phyloP scores from a whole-genome alignment of 2,113 vertebrate species.

The Microcebus jonahi region DNA sequence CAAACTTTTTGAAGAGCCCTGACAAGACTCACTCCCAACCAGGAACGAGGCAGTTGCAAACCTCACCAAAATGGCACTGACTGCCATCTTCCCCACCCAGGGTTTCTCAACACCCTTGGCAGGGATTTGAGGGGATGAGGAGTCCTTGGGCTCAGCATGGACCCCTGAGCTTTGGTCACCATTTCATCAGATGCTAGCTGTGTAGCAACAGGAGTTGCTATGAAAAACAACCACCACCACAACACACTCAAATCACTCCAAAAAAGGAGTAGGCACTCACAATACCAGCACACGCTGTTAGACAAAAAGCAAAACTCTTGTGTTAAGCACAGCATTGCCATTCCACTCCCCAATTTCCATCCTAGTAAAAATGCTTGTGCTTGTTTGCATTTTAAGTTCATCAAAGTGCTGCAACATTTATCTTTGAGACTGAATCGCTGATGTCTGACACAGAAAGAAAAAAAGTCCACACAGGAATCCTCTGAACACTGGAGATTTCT shows the following conservation, averaged over 20 bases:
- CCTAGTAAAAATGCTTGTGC: not conserved
- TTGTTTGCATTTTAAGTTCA: not conserved
- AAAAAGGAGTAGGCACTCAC: not conserved
- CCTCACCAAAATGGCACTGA: not conserved
- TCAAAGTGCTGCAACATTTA: not conserved
- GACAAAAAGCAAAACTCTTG: not conserved
- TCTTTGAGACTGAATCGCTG: not conserved
- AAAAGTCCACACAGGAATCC: not conserved
- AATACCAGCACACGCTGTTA: not conserved
- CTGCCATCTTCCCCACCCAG: not conserved
- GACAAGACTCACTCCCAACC: not conserved
- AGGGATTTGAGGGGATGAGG: not conserved
- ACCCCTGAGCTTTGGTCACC: constrained; percentile 49
- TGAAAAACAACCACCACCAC: not conserved
- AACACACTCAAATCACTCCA: not conserved
- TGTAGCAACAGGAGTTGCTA: constrained; percentile 19
- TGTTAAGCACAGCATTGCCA: not conserved
- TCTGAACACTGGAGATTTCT: not conserved
- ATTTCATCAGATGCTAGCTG: constrained; percentile 17
- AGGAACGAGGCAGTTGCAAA: not conserved
- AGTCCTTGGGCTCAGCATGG: not conserved
- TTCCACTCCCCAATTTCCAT: not conserved
- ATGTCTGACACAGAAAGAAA: not conserved
- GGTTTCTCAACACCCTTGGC: constrained; percentile 10
- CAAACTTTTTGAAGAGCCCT: not conserved